Base-by-base conservation (phyloP, 2,888 invertebrate species). In the Digitonthophagus gazella region DNA sequence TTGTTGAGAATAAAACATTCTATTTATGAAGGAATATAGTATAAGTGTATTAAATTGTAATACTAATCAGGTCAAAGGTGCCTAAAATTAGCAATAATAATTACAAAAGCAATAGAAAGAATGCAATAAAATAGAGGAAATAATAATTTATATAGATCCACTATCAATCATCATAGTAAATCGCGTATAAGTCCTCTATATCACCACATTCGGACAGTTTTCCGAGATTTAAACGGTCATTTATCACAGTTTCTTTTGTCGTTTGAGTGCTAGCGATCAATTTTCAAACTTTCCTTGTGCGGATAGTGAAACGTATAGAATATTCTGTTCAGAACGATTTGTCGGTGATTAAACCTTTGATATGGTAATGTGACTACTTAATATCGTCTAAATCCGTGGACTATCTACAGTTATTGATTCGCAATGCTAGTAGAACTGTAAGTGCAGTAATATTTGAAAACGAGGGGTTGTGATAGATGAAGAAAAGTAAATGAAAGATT, bases 301-400 rank as follows among this genome's bases (percentile, higher is more conserved):
- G 2, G 4, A 61, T 61, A 61, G 61, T 8, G 6, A 6, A 11
- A 44, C 61, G 61, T 61, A 5, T 15, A 20, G 18, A 61, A 16
- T 19, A 61, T 16, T 61, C 61, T 19, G 18, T 61, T 61, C 18
- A 18, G 6, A 19, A 6, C 18, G n/a, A 4, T 18, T 18, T 19
- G 19, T 18, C 6, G 19, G 19, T 61, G 5, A 20, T 18, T 4
- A 61, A 18, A 20, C 20, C 11, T 61, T 61, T 61, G 61, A 2
- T 61, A 61, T 61, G 61, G 61, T 61, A 61, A 61, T 61, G 61
- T 14, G 18, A 61, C 61, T 18, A n/a, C 61, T 8, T 61, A 61
- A 61, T 61, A 61, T 16, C 61, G 18, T 19, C 14, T 61, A 18
- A 61, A 19, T 19, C 14, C 61, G 19, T 61, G 16, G 18, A 18